phyloP scores from a whole-genome alignment of 1,140 invertebrate species.

The Drosophila saltans region DNA sequence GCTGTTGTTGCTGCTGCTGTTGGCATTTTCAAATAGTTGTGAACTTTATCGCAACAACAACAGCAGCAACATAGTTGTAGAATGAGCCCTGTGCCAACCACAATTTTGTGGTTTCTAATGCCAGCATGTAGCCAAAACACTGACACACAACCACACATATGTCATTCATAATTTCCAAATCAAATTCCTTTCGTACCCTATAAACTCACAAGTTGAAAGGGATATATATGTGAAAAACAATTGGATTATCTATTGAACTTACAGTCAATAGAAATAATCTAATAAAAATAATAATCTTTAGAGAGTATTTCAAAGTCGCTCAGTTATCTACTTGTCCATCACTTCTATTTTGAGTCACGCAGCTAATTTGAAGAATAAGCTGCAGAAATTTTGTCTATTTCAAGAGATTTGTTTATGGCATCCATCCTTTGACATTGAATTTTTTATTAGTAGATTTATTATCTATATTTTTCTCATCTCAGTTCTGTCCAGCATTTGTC shows the following conservation, averaged over 20 bases:
- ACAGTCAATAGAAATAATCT: too few species aligned
- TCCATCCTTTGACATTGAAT: conserved; percentile 43
- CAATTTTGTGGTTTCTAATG: conserved; percentile 37
- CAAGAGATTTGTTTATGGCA: conserved; percentile 58
- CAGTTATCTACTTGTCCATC: too few species aligned
- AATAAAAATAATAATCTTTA: too few species aligned
- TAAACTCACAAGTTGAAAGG: neutral
- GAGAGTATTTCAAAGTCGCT: too few species aligned
- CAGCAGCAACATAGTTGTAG: conserved; percentile 24
- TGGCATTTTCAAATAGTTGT: conserved; percentile 73
- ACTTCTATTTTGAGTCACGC: neutral
- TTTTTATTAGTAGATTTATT: conserved; percentile 40
- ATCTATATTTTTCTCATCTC: conserved; percentile 31
- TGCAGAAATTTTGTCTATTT: conserved; percentile 3
- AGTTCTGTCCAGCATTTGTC: conserved; percentile 27
- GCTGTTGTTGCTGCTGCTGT: conserved; percentile 43
- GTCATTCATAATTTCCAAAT: neutral
- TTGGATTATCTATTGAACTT: too few species aligned
- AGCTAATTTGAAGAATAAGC: neutral
- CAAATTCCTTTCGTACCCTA: neutral
- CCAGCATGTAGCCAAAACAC: conserved; percentile 28
- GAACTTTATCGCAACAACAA: conserved; percentile 66
- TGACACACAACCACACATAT: neutral
- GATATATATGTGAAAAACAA: too few species aligned
- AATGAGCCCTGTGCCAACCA: conserved; percentile 39